A percentile compares a stretch with the other conserved stretches of the same genome.
Evolutionary conservation across 2,797 vertebrate genomes (phyloP).

Genomic region (Epinephelus awoara): DNA sequence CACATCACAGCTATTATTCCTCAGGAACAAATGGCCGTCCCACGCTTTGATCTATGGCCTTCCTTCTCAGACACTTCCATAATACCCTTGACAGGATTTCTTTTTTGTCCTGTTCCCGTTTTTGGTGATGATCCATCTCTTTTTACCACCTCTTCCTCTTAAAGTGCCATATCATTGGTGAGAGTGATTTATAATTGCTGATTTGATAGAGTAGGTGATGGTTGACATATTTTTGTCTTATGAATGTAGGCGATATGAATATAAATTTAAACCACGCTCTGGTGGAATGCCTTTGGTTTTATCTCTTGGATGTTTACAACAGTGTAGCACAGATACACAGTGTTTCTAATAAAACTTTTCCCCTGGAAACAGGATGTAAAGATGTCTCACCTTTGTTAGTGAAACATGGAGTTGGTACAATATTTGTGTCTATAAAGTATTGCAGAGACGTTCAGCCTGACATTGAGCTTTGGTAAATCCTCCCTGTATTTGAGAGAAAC

Average conservation of each 20-base stretch:
- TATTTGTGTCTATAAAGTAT: conserved; percentile 32
- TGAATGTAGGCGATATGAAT: conserved; percentile 44
- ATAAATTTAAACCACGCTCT: conserved; percentile 41
- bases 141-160: conserved; percentile 68
- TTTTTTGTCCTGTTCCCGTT: conserved; percentile 79
- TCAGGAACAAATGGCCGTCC: conserved; percentile 87
- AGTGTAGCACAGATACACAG: background rate
- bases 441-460: conserved; percentile 27
- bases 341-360: conserved; percentile 21
- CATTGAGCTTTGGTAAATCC: conserved; percentile 42
- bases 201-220: conserved; percentile 71
- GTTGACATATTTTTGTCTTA: conserved; percentile 67
- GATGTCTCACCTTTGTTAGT: conserved; percentile 13
- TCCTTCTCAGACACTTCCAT: conserved; percentile 85
- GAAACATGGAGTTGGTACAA: conserved; percentile 3
- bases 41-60: conserved; percentile 87
- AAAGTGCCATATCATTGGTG: conserved; percentile 73
- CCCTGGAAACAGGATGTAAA: conserved; percentile 18
- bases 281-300: conserved; percentile 17
- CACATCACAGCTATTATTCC: conserved; percentile 89
- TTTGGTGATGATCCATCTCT: conserved; percentile 82
- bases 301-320: conserved; percentile 23
- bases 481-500: conserved; percentile 36
- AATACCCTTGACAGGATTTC: conserved; percentile 87
- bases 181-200: conserved; percentile 78